These are phyloP conservation scores for Cyclura pinguis DNA, from an alignment of 2,797 vertebrate genomes.

Conservation along the genomic window DNA sequence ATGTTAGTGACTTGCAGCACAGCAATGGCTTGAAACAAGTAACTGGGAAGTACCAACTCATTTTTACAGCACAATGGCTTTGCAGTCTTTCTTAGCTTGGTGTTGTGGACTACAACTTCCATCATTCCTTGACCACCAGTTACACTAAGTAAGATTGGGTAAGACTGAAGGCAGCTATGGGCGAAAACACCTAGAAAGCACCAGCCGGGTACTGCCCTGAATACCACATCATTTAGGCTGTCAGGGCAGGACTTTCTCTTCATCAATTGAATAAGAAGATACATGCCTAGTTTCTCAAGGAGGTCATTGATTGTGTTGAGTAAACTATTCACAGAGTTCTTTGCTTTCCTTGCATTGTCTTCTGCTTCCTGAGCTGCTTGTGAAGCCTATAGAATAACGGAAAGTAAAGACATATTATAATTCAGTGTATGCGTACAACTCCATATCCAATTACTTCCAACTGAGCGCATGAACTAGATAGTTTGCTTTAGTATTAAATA, in stretches of 20 bases:
- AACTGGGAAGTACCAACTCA: neutral
- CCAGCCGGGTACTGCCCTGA: neutral
- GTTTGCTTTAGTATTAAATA: neutral
- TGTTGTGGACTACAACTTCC: neutral
- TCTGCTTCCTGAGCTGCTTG: constrained; percentile 93
- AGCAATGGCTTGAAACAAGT: neutral
- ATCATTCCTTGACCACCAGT: neutral
- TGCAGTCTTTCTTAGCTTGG: neutral
- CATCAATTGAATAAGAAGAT: neutral
- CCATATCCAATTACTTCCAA: neutral
- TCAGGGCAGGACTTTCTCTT: neutral
- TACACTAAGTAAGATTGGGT: neutral
- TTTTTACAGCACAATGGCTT: neutral
- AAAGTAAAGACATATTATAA: neutral
- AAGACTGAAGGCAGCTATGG: neutral
- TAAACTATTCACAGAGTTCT: constrained; percentile 89
- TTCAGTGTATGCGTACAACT: neutral
- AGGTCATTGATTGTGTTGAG: constrained; percentile 88
- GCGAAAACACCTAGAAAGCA: neutral
- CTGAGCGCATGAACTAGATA: neutral
- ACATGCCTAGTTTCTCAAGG: constrained; percentile 89
- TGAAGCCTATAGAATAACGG: constrained; percentile 83
- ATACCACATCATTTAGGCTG: neutral
- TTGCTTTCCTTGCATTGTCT: constrained; percentile 94
- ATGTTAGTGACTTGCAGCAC: neutral